Conservation (phyloP, 2,888 invertebrate species). For the Polydesmus complanatus region DNA sequence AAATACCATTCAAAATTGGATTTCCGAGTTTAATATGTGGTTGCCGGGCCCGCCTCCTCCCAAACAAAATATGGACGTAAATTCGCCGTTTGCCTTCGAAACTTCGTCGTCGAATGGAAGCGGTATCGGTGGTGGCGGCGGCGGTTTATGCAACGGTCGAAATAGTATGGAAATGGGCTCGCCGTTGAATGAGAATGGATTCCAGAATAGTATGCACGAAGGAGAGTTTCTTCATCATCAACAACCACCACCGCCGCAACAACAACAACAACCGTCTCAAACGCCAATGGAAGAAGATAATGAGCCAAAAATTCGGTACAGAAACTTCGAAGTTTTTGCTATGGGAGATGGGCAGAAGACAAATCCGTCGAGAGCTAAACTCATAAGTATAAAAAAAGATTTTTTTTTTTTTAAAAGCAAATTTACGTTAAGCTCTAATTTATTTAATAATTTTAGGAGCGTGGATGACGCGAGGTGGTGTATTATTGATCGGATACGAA, state of each 20-base stretch:
- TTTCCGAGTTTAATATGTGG: conserved; percentile 96
- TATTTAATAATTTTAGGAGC: conserved; percentile 32
- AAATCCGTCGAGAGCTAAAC: conserved; percentile 63
- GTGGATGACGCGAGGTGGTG: conserved; percentile 80
- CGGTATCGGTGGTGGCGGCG: neutral
- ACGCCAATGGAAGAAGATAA: conserved; percentile 40
- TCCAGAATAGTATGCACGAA: neutral
- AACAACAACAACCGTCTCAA: neutral
- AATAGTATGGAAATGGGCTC: conserved; percentile 20
- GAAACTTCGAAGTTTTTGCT: conserved; percentile 76
- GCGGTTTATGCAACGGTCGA: neutral
- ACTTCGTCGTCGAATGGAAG: conserved; percentile 17
- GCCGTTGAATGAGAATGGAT: neutral
- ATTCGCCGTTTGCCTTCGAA: conserved; percentile 24
- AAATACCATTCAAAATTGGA: conserved; percentile 96
- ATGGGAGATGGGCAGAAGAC: conserved; percentile 91
- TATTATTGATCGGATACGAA: conserved; percentile 92
- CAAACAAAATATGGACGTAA: neutral
- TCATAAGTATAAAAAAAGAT: conserved; percentile 40
- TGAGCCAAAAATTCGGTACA: conserved; percentile 53
- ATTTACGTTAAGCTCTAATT: conserved; percentile 6
- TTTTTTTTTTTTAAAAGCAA: neutral
- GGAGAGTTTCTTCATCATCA: no score
- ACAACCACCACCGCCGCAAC: no score
- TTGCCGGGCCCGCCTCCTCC: conserved; percentile 45